These are phyloP conservation scores for Chiridota heheva DNA, from an alignment of 35 echinoderm and acorn worm genomes.

Conservation along the genomic window DNA sequence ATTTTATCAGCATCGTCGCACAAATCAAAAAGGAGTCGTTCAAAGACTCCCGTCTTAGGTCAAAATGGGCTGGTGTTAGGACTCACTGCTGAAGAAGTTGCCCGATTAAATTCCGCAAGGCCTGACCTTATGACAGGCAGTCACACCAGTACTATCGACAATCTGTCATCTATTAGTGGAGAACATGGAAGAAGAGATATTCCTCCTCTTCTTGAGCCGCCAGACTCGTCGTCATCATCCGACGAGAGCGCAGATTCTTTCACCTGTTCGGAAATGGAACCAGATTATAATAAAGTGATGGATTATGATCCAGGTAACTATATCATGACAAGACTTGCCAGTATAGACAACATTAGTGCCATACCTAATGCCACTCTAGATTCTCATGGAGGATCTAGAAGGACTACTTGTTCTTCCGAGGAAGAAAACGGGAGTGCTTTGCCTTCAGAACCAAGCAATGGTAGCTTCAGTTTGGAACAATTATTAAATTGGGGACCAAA, in stretches of 20 bases:
- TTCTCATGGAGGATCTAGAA: conserved; percentile 80
- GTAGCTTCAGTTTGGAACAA: conserved; percentile 72
- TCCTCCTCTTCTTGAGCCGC: conserved; percentile 72
- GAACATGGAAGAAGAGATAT: not conserved
- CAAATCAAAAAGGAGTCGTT: not conserved
- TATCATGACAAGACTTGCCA: conserved; percentile 68
- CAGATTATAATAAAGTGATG: conserved; percentile 53
- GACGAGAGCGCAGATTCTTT: conserved; percentile 96
- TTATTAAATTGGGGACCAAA: conserved; percentile 95
- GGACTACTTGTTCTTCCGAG: conserved; percentile 83
- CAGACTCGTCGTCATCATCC: conserved; percentile 72
- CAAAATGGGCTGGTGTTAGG: conserved; percentile 43
- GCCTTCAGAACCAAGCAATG: conserved; percentile 48
- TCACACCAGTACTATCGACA: conserved; percentile 94
- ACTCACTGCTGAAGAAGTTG: conserved; percentile 89
- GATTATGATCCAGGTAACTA: conserved; percentile 56
- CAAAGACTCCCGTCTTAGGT: conserved; percentile 43
- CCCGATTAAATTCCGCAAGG: conserved; percentile 77
- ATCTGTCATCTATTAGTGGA: conserved; percentile 80
- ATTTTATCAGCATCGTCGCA: conserved; percentile 6
- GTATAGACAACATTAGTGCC: conserved; percentile 59
- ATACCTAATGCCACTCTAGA: conserved; percentile 55
- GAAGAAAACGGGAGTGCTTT: conserved; percentile 65
- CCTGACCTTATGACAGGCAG: conserved; percentile 88
- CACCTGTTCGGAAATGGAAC: conserved; percentile 93